Percentiles rank a stretch among this genome's conserved stretches.
Evolutionary conservation across 2,888 invertebrate species (phyloP).

Genomic region (Pachliopta kotzebuea): DNA sequence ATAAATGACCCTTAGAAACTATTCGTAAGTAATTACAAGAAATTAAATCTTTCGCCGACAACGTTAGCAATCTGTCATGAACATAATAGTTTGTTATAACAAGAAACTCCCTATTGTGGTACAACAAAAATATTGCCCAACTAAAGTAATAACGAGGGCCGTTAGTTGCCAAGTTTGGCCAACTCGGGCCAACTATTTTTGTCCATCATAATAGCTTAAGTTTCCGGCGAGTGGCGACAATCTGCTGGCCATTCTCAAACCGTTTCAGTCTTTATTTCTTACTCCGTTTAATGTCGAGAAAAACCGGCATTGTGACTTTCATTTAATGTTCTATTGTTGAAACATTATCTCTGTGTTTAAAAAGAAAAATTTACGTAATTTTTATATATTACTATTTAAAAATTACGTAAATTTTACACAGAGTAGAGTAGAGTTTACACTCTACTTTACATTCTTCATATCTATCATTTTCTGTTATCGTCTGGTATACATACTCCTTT

Average conservation of each 20-base stretch:
- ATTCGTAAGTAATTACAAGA: constrained; percentile 15
- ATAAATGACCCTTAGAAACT: no score
- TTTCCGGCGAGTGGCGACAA: constrained; percentile 54
- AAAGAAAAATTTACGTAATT: constrained; percentile 9
- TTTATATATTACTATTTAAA: no score
- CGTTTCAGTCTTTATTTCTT: constrained; percentile 48
- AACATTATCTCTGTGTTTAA: constrained; percentile 21
- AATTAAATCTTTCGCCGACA: constrained; percentile 27
- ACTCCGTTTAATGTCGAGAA: constrained; percentile 39
- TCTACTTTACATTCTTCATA: no score
- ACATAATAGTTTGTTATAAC: constrained; percentile 64
- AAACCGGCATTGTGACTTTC: constrained; percentile 28
- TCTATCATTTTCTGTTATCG: no score
- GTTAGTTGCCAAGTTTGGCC: constrained; percentile 61
- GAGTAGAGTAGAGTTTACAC: no score
- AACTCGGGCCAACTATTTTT: constrained; percentile 72
- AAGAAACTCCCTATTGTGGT: constrained; percentile 58
- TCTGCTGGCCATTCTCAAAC: constrained; percentile 55
- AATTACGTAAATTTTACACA: no score
- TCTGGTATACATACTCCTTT: no score
- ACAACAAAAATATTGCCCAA: constrained; percentile 72
- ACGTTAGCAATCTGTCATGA: constrained; percentile 49
- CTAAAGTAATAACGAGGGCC: constrained; percentile 73
- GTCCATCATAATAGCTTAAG: constrained; percentile 74
- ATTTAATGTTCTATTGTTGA: constrained; percentile 27